Base-by-base conservation (phyloP, 2,113 vertebrate genomes). In the Nerophis ophidion region DNA sequence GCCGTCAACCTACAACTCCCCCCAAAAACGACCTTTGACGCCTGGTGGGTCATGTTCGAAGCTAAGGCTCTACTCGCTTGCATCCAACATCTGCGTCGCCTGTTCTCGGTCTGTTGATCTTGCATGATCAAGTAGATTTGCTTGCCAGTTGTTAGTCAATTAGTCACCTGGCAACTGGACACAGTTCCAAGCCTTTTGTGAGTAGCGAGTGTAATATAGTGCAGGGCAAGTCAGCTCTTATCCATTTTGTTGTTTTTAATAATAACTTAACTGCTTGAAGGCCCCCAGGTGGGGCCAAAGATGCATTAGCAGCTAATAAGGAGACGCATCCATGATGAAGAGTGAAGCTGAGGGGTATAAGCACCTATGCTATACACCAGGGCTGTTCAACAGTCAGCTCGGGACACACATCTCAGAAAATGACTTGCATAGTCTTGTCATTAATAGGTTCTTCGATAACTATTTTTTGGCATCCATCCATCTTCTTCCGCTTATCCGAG, bases 101-200 rank as follows among this genome's bases (percentile, higher is more conserved):
- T 36, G 4, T 9, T 48, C 47, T 71, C 40, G 51, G 15, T 71
- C 56, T 50, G 66, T 76, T 73, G 52, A 74, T 45, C 45, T 63
- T 34, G 17, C 17, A 66, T 34, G 40, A 19, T 63, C 38, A 8
- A 5, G 36, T 52, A 59, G 8, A 56, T 65, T 48, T 48, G 38
- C 46, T 58, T 68, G 64, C 55, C 48, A 61, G 44, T 44, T 2
- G 46, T 71, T 26, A 48, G 38, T 16, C 66, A 71, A 68, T 79
- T 72, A 69, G 80, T 84, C 71, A 76, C 80, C 69, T 84, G 80
- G 84, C 75, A 84, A 81, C 81, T 33, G 57, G 38, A 61, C 50
- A 48, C 45, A 17, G 42, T 54, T 69, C 49, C 51, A 55, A 40
- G 44, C 62, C 68, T 69, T 70, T 59, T 61, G 36, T 57, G 64